Evolutionary conservation across 1,140 invertebrate species (phyloP), one percentile per base, ranked within the genome.

Genomic region (Thereuonema tuberculata): DNA sequence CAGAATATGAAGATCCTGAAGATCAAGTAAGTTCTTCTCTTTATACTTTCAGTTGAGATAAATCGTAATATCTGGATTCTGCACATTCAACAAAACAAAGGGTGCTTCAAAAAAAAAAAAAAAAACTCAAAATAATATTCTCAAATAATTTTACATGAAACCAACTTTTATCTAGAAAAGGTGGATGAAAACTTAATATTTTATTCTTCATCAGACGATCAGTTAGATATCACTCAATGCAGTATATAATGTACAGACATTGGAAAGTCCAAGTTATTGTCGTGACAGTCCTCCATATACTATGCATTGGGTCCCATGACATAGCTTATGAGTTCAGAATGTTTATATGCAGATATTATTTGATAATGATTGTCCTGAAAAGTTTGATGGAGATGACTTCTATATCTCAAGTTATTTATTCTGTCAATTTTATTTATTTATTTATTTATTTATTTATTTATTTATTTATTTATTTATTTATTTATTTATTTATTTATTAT

Each of bases 1-100:
- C 98, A 46, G 86, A 93, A 71, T 96, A 93, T 73, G 92, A 97
- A 64, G 91, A 97, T 79, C 90, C 91, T 9, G 93, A 98, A 70
- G 93, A 98, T 76, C 92, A 97, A 85, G 93, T 90, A 74, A 65
- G 56, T 60, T 17, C 28, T 23, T 14, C 25, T 9, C 21, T 61
- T 63, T 54, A n/a, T n/a, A n/a, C 56, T 56, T 43, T 43, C 37
- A 43, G 17, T 25, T 21, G 15, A 26, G 5, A 20, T 24, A 20
- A 12, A 48, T 62, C 60, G 25, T 31, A 2, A 12, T 15, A 15
- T 47, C 5, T 54, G 54, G 5, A 3, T 61, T 12, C 37, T 43
- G 37, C 9, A 43, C 37, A n/a, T 43, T 43, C 9, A 43, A n/a
- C 37, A 43, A n/a, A 9, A 12, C 9, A 20, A 52, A 52, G 9